Conservation (phyloP, 2,113 vertebrate genomes). For the Donacobius atricapilla region DNA sequence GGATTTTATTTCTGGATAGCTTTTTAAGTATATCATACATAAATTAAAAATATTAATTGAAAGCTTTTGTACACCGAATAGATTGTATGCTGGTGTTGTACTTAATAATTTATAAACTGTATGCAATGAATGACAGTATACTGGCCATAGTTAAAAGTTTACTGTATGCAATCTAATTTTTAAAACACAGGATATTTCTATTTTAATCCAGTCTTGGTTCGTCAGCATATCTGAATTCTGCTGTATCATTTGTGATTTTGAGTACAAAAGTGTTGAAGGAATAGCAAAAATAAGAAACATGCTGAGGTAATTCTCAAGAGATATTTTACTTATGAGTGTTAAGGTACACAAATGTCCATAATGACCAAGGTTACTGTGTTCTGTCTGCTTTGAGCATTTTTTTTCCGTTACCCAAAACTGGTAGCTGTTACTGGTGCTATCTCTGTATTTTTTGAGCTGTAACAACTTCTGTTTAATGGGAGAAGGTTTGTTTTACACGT, state of each 20-base stretch:
- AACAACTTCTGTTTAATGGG: background rate
- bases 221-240: background rate
- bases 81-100: background rate
- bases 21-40: background rate
- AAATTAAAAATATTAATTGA: background rate
- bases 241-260: background rate
- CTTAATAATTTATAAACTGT: background rate
- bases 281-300: background rate
- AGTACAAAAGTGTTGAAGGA: background rate
- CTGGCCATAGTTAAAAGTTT: background rate
- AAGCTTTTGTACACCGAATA: background rate
- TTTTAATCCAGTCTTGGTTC: background rate
- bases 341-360: background rate
- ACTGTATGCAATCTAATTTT: background rate
- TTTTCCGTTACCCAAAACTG: background rate
- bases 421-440: background rate
- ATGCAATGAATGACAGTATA: background rate
- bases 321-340: background rate
- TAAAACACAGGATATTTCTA: background rate
- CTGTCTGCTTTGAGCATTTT: background rate
- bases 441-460: background rate
- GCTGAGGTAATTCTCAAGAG: background rate
- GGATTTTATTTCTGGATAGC: background rate
- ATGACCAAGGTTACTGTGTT: background rate
- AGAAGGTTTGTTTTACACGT: background rate